Percentiles rank a stretch among this genome's conserved stretches.
These are phyloP conservation scores for Fukomys damarensis DNA, from an alignment of 2,113 vertebrate species.

Conservation along the genomic window DNA sequence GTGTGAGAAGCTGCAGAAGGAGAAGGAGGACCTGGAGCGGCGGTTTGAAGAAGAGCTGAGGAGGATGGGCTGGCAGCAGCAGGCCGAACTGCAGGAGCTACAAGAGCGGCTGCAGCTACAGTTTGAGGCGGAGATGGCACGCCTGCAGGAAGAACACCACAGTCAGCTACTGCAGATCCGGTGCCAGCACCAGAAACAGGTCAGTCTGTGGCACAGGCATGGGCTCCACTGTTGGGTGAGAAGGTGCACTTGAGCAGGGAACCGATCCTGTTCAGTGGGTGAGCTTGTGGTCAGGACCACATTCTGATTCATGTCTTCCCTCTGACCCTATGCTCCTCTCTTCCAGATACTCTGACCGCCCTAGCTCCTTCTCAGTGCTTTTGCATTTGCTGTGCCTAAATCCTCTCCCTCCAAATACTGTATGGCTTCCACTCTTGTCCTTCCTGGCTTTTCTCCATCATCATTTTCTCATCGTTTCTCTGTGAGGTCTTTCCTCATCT, in stretches of 20 bases:
- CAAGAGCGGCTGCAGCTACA: conserved; percentile 89
- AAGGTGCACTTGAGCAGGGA: fast-evolving
- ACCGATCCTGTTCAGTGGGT: not conserved
- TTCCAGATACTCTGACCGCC: not conserved
- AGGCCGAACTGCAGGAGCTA: conserved; percentile 89
- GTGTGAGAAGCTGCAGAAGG: conserved; percentile 92
- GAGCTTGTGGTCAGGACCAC: fast-evolving
- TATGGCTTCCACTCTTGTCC: not conserved
- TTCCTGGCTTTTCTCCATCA: not conserved
- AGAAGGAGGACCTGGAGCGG: conserved; percentile 94
- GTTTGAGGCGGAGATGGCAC: conserved; percentile 83
- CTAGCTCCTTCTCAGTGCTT: not conserved
- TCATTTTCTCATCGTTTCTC: not conserved
- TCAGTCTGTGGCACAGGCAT: conserved; percentile 78
- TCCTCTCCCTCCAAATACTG: not conserved
- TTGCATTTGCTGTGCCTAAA: not conserved
- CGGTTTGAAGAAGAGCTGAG: conserved; percentile 90
- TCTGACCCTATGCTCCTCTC: fast-evolving
- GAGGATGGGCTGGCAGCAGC: conserved; percentile 89
- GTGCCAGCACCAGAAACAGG: conserved; percentile 89
- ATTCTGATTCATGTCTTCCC: fast-evolving
- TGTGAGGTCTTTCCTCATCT: not conserved
- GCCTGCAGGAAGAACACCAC: conserved; percentile 87
- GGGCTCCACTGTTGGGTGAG: fast-evolving
- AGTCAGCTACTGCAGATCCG: conserved; percentile 81